Base-by-base conservation (phyloP, 2,113 vertebrate species). In the Rhinopomastus cyanomelas region DNA sequence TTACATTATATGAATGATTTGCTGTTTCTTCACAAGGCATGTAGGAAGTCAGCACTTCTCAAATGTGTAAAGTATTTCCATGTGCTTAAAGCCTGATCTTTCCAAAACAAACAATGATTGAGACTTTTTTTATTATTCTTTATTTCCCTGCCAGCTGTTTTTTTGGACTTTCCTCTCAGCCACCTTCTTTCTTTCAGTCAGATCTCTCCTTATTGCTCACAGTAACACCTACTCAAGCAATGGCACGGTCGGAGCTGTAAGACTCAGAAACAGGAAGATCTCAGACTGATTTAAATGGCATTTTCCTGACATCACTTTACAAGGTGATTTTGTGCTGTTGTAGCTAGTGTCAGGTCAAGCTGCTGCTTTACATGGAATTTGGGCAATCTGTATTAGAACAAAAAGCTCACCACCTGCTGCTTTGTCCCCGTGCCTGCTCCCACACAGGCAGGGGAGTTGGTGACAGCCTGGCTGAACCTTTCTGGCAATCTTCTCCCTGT, bases 61-160 rank as follows among this genome's bases (percentile, higher is more conserved):
- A 95, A 96, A 97, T 5, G 94, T 96, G 96, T 75, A 94, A 98
- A 97, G 97, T 97, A 97, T 95, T 97, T 97, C 96, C 97, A 97
- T 96, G 96, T 97, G 97, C 93, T 96, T 95, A 93, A 95, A 87
- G 94, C 92, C 85, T 80, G 95, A 96, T 96, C 95, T 96, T 96
- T 95, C 95, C 90, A 97, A 97, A 97, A 96, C 84, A 97, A 98
- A 97, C 87, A 97, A 94, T 85, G 87, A 87, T 94, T 91, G 89
- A 96, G 83, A 94, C 93, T 44, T 75, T 84, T 94, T 91, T 90
- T 90, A 93, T 90, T 96, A 94, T 95, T 96, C 93, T 96, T 97
- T 93, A 97, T 94, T 97, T 96, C 87, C 69, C 86, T 96, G 89
- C 94, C 96, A 97, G 96, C 88, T 96, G 95, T 86, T 76, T 91